Evolutionary conservation across 2,888 invertebrate genomes (phyloP).

Genomic region (Acleris laterana): DNA sequence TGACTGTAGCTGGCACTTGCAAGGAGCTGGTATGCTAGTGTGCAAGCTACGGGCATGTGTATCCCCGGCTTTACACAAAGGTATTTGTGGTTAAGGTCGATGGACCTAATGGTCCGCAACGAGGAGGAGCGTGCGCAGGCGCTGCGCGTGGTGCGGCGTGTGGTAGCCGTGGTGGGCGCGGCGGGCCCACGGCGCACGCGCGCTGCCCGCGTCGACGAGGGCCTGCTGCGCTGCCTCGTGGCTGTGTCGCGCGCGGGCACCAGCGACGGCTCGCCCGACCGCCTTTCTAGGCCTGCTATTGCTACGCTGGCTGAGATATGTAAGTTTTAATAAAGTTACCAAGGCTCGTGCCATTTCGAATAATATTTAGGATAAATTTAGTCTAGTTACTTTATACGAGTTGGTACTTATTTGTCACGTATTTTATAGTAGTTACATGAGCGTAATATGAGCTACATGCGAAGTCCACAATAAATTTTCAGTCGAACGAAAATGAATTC

Average conservation of each 20-base stretch:
- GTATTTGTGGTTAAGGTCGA: conserved; percentile 85
- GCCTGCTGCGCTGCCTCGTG: conserved; percentile 91
- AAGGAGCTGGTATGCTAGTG: too few species aligned
- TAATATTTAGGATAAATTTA: too few species aligned
- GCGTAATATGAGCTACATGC: too few species aligned
- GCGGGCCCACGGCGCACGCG: conserved; percentile 87
- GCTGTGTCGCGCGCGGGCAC: conserved; percentile 90
- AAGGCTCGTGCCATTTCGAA: too few species aligned
- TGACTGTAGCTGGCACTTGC: too few species aligned
- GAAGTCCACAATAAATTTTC: too few species aligned
- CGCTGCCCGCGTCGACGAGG: conserved; percentile 88
- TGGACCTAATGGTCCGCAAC: conserved; percentile 95
- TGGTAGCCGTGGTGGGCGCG: conserved; percentile 73
- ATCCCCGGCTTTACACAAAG: not conserved
- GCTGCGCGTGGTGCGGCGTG: conserved; percentile 90
- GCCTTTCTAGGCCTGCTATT: conserved; percentile 92
- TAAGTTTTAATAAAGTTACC: conserved; percentile 56
- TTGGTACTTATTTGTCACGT: too few species aligned
- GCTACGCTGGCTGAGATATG: conserved; percentile 95
- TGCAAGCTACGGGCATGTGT: too few species aligned
- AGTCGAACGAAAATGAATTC: too few species aligned
- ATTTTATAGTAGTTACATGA: too few species aligned
- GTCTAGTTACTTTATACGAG: too few species aligned
- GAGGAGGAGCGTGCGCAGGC: conserved; percentile 97
- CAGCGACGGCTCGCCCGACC: conserved; percentile 89